Conservation (phyloP, 2,888 invertebrate genomes). For the Temnothorax unifasciatus region DNA sequence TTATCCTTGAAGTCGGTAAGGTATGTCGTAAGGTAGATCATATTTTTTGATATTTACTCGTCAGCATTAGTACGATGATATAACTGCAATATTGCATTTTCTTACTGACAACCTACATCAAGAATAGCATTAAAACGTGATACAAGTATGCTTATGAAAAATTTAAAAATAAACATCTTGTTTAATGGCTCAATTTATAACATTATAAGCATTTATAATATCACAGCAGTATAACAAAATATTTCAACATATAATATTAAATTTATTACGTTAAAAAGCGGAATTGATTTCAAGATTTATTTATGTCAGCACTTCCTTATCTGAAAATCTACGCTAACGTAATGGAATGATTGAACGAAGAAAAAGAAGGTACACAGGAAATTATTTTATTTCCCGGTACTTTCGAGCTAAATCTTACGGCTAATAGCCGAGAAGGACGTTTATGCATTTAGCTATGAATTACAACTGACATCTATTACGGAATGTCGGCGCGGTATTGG, state of each 20-base stretch:
- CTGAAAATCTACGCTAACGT: neutral
- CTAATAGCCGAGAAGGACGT: constrained; percentile 65
- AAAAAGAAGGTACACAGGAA: neutral
- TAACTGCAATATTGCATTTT: neutral
- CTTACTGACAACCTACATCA: neutral
- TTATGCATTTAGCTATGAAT: constrained; percentile 64
- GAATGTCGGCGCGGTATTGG: constrained; percentile 30
- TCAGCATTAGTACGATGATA: neutral
- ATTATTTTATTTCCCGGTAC: constrained; percentile 47
- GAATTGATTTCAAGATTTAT: neutral
- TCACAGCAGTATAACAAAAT: neutral
- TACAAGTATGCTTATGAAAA: too few relatives aligned
- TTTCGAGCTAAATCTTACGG: constrained; percentile 59
- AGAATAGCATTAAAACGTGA: neutral
- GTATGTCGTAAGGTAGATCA: neutral
- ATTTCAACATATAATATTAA: neutral
- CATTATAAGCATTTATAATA: neutral
- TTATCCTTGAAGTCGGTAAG: neutral
- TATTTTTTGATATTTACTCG: neutral
- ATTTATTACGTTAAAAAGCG: neutral
- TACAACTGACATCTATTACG: constrained; percentile 70
- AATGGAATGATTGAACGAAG: neutral
- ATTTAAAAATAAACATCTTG: neutral
- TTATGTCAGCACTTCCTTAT: neutral
- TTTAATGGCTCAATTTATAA: neutral